Conservation (phyloP, 2,797 vertebrate genomes). For the Gephyroberyx darwinii region DNA sequence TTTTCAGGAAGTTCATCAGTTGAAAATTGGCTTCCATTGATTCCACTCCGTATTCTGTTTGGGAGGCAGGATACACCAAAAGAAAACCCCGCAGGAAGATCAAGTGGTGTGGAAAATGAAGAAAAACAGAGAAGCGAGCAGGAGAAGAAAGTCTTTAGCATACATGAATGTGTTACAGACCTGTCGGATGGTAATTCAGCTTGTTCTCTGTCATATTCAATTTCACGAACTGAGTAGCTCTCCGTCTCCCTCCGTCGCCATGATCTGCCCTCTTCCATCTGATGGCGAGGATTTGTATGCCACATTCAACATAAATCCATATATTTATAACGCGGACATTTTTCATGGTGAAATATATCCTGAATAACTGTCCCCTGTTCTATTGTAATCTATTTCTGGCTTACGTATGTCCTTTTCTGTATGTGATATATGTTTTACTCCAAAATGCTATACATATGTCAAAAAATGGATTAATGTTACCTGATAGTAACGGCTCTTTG, state of each 20-base stretch:
- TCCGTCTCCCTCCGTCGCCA: constrained; percentile 26
- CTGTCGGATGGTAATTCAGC: constrained; percentile 27
- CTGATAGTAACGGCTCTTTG: no score
- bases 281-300: background rate
- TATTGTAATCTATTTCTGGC: background rate
- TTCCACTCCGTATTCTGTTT: no score
- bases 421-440: background rate
- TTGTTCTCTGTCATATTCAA: constrained; percentile 49
- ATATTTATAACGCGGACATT: background rate
- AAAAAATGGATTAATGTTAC: background rate
- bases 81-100: background rate
- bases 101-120: background rate
- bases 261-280: constrained; percentile 10
- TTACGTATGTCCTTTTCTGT: background rate
- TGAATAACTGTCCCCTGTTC: no score
- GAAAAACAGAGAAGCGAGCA: background rate
- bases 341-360: background rate
- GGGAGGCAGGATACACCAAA: no score
- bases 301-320: constrained; percentile 2
- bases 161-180: background rate
- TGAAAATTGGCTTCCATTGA: no score
- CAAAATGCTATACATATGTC: background rate
- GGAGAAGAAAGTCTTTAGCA: constrained; percentile 15
- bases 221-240: constrained; percentile 18
- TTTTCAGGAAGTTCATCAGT: no score